These are phyloP conservation scores for Folsomia manolachei DNA, from an alignment of 2,888 invertebrate genomes.

Conservation along the genomic window DNA sequence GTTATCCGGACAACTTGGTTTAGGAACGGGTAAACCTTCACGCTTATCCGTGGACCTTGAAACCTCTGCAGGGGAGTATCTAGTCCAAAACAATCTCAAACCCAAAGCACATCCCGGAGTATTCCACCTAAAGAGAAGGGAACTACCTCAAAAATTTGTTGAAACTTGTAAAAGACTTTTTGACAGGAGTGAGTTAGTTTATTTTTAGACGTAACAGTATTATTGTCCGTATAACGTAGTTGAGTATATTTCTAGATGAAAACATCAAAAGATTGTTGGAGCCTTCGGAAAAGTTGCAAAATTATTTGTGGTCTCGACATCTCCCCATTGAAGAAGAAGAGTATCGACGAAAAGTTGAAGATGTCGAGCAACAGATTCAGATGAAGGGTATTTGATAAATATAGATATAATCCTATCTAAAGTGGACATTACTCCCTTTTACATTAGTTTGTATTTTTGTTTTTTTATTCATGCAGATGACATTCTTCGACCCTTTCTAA, in stretches of 20 bases:
- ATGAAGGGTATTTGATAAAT: constrained; percentile 53
- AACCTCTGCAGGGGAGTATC: constrained; percentile 35
- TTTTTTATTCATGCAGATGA: constrained; percentile 38
- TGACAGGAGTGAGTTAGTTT: no score
- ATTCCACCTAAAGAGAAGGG: constrained; percentile 58
- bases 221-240: no score
- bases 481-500: constrained; percentile 42
- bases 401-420: no score
- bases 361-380: constrained; percentile 54
- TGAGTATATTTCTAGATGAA: constrained; percentile 61
- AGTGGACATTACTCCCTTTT: not conserved
- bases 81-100: constrained; percentile 60
- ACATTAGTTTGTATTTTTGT: not conserved
- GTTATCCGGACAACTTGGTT: constrained; percentile 11
- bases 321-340: constrained; percentile 65
- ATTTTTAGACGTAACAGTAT: no score
- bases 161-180: no score
- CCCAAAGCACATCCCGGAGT: constrained; percentile 73
- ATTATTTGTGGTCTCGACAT: constrained; percentile 64
- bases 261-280: constrained; percentile 60
- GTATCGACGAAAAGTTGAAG: constrained; percentile 55
- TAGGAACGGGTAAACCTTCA: constrained; percentile 30
- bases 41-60: constrained; percentile 31
- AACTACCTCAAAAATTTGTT: constrained; percentile 63
- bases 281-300: constrained; percentile 60